These are phyloP conservation scores for Lasioglossum zephyrum DNA, from an alignment of 2,888 invertebrate genomes.

Conservation along the genomic window DNA sequence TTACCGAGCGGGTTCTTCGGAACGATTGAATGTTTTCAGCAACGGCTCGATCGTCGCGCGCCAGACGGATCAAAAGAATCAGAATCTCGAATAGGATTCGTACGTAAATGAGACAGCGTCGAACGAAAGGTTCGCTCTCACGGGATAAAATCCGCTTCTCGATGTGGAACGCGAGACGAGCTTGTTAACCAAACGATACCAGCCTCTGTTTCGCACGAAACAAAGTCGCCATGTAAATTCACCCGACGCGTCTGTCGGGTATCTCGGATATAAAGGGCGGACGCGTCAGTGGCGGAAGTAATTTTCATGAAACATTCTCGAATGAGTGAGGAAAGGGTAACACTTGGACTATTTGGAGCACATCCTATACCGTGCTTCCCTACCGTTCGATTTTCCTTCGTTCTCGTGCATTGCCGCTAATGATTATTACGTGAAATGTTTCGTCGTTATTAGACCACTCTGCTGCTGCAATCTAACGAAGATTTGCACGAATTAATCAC, in stretches of 20 bases:
- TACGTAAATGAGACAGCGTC: slow-evolving; percentile 18
- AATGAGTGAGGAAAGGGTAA: slow-evolving; percentile 63
- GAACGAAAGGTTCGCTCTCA: slow-evolving; percentile 29
- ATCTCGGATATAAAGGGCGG: slow-evolving; percentile 64
- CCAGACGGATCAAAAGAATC: slow-evolving; percentile 26
- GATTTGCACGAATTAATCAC: neutral
- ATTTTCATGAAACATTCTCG: slow-evolving; percentile 74
- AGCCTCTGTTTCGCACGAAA: slow-evolving; percentile 55
- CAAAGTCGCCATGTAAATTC: slow-evolving; percentile 72
- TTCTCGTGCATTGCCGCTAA: slow-evolving; percentile 31
- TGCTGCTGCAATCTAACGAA: neutral
- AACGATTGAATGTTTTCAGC: slow-evolving; percentile 22
- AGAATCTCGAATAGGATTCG: slow-evolving; percentile 25
- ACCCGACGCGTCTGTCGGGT: slow-evolving; percentile 53
- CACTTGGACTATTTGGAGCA: slow-evolving; percentile 50
- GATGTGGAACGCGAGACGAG: slow-evolving; percentile 44
- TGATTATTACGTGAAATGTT: slow-evolving; percentile 8
- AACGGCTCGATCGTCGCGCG: neutral
- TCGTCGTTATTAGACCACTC: neutral
- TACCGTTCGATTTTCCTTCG: slow-evolving; percentile 27
- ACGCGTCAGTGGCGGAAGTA: slow-evolving; percentile 67
- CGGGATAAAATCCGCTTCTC: slow-evolving; percentile 40
- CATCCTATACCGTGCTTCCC: slow-evolving; percentile 44
- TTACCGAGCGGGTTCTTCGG: neutral
- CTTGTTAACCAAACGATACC: slow-evolving; percentile 55